Evolutionary conservation across 2,797 vertebrate species (phyloP), one percentile per base, ranked within the genome.

Genomic region (Sebastes melanostomus): DNA sequence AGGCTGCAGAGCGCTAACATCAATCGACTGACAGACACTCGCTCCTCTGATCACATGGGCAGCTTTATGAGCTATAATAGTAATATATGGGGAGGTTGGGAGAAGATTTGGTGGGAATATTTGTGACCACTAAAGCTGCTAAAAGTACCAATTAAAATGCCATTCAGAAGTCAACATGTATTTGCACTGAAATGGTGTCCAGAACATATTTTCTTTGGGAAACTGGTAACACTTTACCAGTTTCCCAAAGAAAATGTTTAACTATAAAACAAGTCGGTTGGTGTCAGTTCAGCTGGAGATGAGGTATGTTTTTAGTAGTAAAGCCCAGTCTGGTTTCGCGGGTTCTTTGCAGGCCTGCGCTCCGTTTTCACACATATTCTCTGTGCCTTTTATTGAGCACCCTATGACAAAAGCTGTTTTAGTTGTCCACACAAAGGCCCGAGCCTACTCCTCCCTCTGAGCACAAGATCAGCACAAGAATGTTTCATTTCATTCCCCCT

Each of bases 361-460:
- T 92, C 90, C 89, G 81, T 95, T 95, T 96, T 95, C 95, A 95
- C 95, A 94, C 94, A 94, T 94, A 91, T 94, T 95, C 94, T 94
- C 90, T 81, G 83, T 88, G 89, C 91, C 91, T 92, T 66, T 96
- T 95, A 95, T 95, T 95, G 94, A 95, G 94, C 89, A 42, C 84
- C 85, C 91, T 88, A 93, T 94, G 94, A 96, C 95, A 96, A 96
- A 96, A 95, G 95, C 95, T 96, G 95, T 95, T 96, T 96, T 95
- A 96, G 92, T 94, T 92, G 93, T 94, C 91, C 92, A 91, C 93
- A 96, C 95, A 95, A 96, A 95, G 87, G 90, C 88, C 92, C 63
- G 85, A 93, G 90, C 89, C 91, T 87, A 85, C 93, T 92, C 93
- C 92, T 94, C 93, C 94, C 93, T 93, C 93, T 93, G 90, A 94